Evolutionary conservation across 2,888 invertebrate genomes (phyloP), one percentile per base, ranked within the genome.

Genomic region (Sinopyrophorus schimmeli): DNA sequence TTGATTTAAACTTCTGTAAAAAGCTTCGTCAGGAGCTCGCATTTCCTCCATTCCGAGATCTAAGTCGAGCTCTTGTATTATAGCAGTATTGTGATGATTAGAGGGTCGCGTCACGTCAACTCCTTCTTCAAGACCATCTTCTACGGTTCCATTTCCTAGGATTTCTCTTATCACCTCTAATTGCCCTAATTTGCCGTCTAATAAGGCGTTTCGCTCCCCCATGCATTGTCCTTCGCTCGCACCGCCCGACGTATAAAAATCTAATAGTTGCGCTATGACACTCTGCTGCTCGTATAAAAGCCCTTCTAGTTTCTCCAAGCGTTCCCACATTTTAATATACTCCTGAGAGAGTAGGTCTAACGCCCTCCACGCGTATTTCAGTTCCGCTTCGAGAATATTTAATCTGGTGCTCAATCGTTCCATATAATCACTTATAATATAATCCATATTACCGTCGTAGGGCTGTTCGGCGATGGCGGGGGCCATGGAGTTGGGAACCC

Each of bases 291-390:
- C 92, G 70, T 87, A 84, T 2, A 93, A 80, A 51, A 93, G 80
- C 12, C 88, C 83, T 70, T 94, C 93, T 16, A 94, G 76, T 71
- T 92, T 89, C 67, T 94, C 93, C 50, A 94, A 76, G 28, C 92
- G 79, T 66, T 90, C 89, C 92, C 93, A 94, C 88, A 94, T 94
- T 70, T 91, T 89, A 39, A 92, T 89, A 66, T 93, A 94, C 70
- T 94, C 94, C 66, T 90, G 90, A 23, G 92, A 92, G 18, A 94
- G 81, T 39, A 94, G 78, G 69, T 94, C 93, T 43, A 94, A 77
- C 2, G 93, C 92, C 56, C 92, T 81, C 93, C 93, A 94, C 10
- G 94, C 93, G 68, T 92, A 92, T 67, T 92, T 89, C 32, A 94
- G 78, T 74, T 94, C 93, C 2, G 91, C 90, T 73, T 94, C 93